Evolutionary conservation across 64 coral and sea anemone species (phyloP).

Genomic region (Anthopleura sola): DNA sequence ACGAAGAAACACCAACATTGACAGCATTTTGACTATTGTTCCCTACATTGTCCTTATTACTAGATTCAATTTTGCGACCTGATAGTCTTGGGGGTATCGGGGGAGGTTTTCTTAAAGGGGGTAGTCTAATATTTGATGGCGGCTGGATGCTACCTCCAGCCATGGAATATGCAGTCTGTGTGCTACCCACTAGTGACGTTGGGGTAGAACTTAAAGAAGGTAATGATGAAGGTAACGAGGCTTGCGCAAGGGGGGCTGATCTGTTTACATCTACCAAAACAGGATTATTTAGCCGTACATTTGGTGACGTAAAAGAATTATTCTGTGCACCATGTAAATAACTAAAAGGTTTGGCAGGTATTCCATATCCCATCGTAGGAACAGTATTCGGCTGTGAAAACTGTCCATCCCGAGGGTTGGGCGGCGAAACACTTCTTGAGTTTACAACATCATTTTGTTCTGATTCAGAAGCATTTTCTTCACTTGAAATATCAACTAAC

Average conservation of each 20-base stretch:
- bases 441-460: neutral
- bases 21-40: neutral
- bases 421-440: neutral
- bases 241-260: neutral
- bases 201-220: neutral
- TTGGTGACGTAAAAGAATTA: neutral
- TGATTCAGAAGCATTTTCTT: neutral
- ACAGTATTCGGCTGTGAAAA: neutral
- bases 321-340: neutral
- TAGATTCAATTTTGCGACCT: neutral
- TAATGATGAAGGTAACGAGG: neutral
- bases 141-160: neutral
- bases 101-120: slow-evolving; percentile 6
- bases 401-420: neutral
- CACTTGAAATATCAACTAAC: slow-evolving; percentile 47
- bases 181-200: neutral
- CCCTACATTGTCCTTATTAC: neutral
- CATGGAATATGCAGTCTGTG: neutral
- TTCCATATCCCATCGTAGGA: slow-evolving; percentile 9
- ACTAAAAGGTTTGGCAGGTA: neutral
- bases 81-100: neutral
- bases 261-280: slow-evolving; percentile 16
- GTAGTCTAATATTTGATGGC: slow-evolving; percentile 1
- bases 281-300: neutral
- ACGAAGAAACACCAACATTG: neutral